Evolutionary conservation across 2,113 vertebrate genomes (phyloP), one percentile per base, ranked within the genome.

Genomic region (Rhinolophus sinicus): DNA sequence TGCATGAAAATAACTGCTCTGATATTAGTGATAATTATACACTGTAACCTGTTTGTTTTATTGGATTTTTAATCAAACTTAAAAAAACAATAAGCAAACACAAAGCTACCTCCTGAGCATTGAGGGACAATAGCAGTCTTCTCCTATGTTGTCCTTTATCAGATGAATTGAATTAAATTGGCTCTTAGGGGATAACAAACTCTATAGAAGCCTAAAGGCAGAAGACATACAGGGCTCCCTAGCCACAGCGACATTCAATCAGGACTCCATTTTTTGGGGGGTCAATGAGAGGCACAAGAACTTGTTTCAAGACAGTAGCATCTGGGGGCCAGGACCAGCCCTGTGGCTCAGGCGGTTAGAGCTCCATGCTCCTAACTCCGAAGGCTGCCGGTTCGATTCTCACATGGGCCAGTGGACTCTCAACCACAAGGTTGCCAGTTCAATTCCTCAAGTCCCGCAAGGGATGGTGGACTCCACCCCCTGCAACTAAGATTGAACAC

Each of bases 11-110:
- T 76, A 90, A 93, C 92, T 97, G 21, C 60, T 84, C 47, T 75
- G 58, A 92, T 64, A 80, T 81, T 87, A 80, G 92, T 90, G 28
- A 87, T 96, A 95, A 92, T 96, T 89, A 93, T 50, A 83, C 38
- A 80, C 40, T 78, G 26, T 91, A 91, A 84, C 33, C 28, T 97
- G 26, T 97, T 96, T 96, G 84, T 89, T 94, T 70, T 87, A 95
- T 90, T 96, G 92, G 52, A 96, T 92, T 96, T 97, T 96, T 95
- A 96, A 96, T 95, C 78, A 97, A 97, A 97, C 62, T 91, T 90
- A 10, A 2, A 40, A 69, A 50, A 11, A 88, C 84, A 94, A 75
- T 24, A 84, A 97, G 60, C 58, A 96, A 96, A 97, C 72, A 78
- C 15, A 90, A 82, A 93, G 44, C 47, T 91, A 83, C 50, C 87